Evolutionary conservation across 2,888 invertebrate genomes (phyloP).

Genomic region (Xylota segnis): DNA sequence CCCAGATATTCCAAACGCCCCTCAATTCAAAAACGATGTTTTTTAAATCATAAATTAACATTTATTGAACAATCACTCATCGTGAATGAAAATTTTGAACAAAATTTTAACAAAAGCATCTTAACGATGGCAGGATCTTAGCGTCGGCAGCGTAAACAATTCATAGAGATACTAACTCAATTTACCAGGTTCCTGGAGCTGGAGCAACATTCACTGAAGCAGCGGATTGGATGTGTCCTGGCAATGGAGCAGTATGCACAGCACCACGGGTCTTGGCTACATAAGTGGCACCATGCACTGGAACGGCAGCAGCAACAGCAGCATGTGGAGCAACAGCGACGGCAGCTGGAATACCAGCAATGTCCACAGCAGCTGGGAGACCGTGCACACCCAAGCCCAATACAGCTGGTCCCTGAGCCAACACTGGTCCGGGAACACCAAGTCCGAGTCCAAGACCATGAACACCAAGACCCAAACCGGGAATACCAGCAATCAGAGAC

Average conservation of each 20-base stretch:
- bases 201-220: slow-evolving; percentile 81
- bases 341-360: slow-evolving; percentile 52
- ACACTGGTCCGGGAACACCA: slow-evolving; percentile 70
- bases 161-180: slow-evolving; percentile 10
- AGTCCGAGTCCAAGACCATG: slow-evolving; percentile 54
- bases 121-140: slow-evolving; percentile 27
- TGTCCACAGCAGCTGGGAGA: slow-evolving; percentile 65
- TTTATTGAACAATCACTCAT: slow-evolving; percentile 1
- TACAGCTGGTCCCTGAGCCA: slow-evolving; percentile 77
- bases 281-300: slow-evolving; percentile 80
- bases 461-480: slow-evolving; percentile 50
- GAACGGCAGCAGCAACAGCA: slow-evolving; percentile 72
- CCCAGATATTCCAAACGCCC: too few species aligned
- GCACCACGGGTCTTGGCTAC: slow-evolving; percentile 82
- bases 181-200: slow-evolving; percentile 80
- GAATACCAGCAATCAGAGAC: slow-evolving; percentile 77
- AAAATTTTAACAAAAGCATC: slow-evolving; percentile 16
- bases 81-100: slow-evolving; percentile 20
- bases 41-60: slow-evolving; percentile 2
- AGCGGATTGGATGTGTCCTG: slow-evolving; percentile 82
- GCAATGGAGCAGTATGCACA: slow-evolving; percentile 81
- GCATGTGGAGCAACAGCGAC: slow-evolving; percentile 79
- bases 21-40: neutral
- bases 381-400: slow-evolving; percentile 66
- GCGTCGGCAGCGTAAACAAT: slow-evolving; percentile 23